Evolutionary conservation across 2,888 invertebrate species (phyloP), one percentile per base, ranked within the genome.

Genomic region (Empis livida): DNA sequence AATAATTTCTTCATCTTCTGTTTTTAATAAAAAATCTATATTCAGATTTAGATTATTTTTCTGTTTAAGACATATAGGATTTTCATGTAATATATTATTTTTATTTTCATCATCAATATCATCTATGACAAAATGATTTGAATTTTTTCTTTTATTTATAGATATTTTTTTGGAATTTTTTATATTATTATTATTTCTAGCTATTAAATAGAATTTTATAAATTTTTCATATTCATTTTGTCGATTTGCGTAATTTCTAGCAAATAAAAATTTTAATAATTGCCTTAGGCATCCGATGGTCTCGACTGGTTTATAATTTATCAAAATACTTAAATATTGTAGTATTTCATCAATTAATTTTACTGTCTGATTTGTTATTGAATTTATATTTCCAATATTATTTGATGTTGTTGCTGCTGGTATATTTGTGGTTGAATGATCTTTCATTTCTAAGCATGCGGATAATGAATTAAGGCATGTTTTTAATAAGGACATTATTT

Each of bases 251-350:
- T 84, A 71, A 71, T 86, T 84, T 46, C 80, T 80, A 50, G 79
- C 75, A 70, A 84, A 86, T 55, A 85, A 69, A 61, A 82, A 80
- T 68, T 84, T 79, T 51, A 78, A 62, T 55, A 84, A 74, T 70
- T 86, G 86, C 60, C 83, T 79, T 39, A 87, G 84, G 68, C 83
- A 82, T 55, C 75, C 74, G 20, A 89, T 76, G 30, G 83, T 79
- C 48, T 75, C 71, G 31, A 77, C 77, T 20, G 86, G 78, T 55
- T 83, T 81, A 55, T 86, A 70, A 51, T 71, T 65, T 57, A 87
- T 78, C 32, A 82, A 78, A 37, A 76, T 74, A 56, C 78, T 77
- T 51, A 87, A 71, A 68, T 85, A 87, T 53, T 71, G 70, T 48
- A 90, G 71, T 55, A 87, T 72, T 67, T 90, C 89, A 66, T 89